These are phyloP conservation scores for Oophaga sylvatica DNA, from an alignment of 2,797 vertebrate species.

Conservation along the genomic window DNA sequence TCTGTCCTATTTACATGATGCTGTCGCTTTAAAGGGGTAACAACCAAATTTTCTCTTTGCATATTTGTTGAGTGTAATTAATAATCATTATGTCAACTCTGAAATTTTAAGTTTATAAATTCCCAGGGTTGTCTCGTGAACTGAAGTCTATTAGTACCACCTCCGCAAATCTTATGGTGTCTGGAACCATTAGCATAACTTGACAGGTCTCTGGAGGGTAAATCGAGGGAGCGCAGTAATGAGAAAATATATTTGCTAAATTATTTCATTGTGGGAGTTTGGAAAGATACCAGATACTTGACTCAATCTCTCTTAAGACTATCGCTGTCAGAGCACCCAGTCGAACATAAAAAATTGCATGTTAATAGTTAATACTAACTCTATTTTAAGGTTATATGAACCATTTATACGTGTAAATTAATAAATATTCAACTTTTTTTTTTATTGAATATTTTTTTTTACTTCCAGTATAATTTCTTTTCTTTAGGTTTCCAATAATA, in stretches of 20 bases:
- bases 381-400: neutral
- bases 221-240: constrained; percentile 15
- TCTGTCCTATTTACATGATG: too few relatives aligned
- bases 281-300: constrained; percentile 32
- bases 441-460: too few relatives aligned
- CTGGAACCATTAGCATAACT: constrained; percentile 46
- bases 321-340: constrained; percentile 7
- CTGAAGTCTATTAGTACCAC: constrained; percentile 5
- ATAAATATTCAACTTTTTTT: neutral
- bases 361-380: neutral
- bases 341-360: neutral
- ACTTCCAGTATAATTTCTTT: too few relatives aligned
- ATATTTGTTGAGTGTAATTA: constrained; percentile 23
- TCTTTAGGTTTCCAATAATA: too few relatives aligned
- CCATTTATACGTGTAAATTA: neutral
- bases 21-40: too few relatives aligned
- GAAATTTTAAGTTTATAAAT: constrained; percentile 7
- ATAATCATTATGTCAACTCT: constrained; percentile 23
- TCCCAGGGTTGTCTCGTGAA: constrained; percentile 17
- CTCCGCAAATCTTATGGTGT: constrained; percentile 48
- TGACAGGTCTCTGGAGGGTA: constrained; percentile 37
- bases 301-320: constrained; percentile 44
- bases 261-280: constrained; percentile 48
- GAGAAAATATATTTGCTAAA: constrained; percentile 45
- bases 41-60: neutral